phyloP scores from a whole-genome alignment of 2,888 invertebrate species.

The Nephrotoma guestfalica region DNA sequence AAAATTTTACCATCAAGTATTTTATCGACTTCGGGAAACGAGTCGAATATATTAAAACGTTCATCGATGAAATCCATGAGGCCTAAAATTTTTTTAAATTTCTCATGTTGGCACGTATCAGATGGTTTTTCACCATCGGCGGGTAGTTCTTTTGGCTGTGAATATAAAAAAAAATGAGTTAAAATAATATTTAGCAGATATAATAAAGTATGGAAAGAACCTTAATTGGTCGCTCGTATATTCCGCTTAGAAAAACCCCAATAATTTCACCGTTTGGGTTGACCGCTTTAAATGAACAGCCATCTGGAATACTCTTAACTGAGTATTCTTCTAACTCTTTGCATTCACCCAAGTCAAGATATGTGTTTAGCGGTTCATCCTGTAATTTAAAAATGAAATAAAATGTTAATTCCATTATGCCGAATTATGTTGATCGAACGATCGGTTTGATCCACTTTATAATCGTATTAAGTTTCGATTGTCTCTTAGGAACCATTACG shows the following conservation, averaged over 20 bases:
- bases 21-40: constrained; percentile 29
- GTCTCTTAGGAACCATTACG: too few species aligned
- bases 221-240: constrained; percentile 25
- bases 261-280: constrained; percentile 35
- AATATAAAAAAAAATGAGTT: not conserved
- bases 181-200: not conserved
- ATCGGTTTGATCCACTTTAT: too few species aligned
- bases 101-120: constrained; percentile 32
- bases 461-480: too few species aligned
- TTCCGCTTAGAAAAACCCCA: constrained; percentile 39
- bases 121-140: constrained; percentile 19
- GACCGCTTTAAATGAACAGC: constrained; percentile 40
- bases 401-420: not conserved
- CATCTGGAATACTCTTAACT: constrained; percentile 35
- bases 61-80: not conserved
- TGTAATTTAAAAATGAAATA: constrained; percentile 12
- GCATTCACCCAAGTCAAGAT: constrained; percentile 28
- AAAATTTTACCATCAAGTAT: constrained; percentile 31
- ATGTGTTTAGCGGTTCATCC: constrained; percentile 32
- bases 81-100: constrained; percentile 35
- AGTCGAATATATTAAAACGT: constrained; percentile 26
- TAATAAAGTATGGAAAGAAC: not conserved
- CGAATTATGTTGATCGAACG: too few species aligned
- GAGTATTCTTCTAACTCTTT: constrained; percentile 40
- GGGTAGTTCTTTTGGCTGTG: constrained; percentile 19